Evolutionary conservation across 1,140 invertebrate genomes (phyloP), one percentile per base, ranked within the genome.

Genomic region (Drosophila nannoptera): DNA sequence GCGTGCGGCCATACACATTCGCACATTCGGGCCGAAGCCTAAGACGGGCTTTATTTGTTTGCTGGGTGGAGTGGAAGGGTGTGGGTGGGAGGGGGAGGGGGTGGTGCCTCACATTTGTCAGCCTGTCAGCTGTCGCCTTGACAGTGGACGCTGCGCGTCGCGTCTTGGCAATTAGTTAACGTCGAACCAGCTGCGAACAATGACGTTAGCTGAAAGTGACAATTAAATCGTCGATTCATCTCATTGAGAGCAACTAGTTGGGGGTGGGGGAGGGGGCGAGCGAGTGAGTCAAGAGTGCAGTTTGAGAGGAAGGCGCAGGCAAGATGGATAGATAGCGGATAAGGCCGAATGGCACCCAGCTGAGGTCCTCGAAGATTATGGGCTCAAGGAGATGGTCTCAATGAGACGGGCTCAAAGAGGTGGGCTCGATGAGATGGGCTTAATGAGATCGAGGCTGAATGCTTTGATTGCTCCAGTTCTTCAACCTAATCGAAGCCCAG

Each of bases 151-250:
- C 49, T 50, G 38, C 48, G 50, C 45, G 33, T 61, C 67, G 56
- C 64, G 68, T 80, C 69, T 70, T 49, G 50, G 73, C 80, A 80
- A 84, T 84, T 84, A 84, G 76, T 84, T 84, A 84, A 86, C 77
- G 80, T 80, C 81, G 80, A 74, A 77, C 72, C 56, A 63, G 75
- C 54, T 61, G 61, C 14, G 4, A 40, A 48, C 38, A 71, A 66
- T 60, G 56, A 54, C 64, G 48, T 49, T 53, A 53, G 68, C 29
- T 53, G 46, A 38, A 64, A 65, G 46, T 45, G 40, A 46, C 53
- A 58, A 69, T 69, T 58, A 69, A 69, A 50, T 38, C 40, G 32
- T 7, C 29, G 35, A 63, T 63, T 62, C 29, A 63, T 55, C 42
- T 49, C 9, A 43, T n/a, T 16, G 14, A 50, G 31, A 45, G 35